Evolutionary conservation across 2,797 vertebrate species (phyloP).

Genomic region (Lepilemur septentrionalis): DNA sequence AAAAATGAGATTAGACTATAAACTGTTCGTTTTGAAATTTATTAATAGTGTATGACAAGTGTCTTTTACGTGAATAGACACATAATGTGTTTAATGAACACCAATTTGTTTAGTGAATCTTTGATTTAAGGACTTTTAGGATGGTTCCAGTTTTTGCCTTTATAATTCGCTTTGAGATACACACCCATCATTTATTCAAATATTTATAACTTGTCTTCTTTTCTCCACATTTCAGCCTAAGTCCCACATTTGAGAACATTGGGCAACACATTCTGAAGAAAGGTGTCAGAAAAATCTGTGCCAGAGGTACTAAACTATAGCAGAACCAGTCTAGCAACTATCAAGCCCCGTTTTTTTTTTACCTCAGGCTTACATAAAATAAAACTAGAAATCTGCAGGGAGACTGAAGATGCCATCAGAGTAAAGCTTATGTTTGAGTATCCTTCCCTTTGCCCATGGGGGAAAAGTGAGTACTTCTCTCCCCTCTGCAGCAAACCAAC

Average conservation of each 20-base stretch:
- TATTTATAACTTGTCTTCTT: background rate
- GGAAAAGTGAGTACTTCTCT: background rate
- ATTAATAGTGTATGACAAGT: background rate
- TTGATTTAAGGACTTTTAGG: background rate
- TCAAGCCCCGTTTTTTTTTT: background rate
- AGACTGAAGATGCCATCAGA: background rate
- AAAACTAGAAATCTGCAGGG: background rate
- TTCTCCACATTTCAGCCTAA: slow-evolving; percentile 18
- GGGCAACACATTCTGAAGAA: background rate
- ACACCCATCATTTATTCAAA: background rate
- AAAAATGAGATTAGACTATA: background rate
- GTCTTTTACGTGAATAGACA: background rate
- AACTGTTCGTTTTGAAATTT: background rate
- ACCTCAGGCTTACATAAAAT: background rate
- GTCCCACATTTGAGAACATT: background rate
- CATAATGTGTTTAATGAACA: background rate
- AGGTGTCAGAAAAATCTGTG: background rate
- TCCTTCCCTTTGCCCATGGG: background rate
- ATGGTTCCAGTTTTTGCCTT: background rate
- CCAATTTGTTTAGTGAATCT: background rate
- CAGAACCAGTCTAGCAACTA: slow-evolving; percentile 48
- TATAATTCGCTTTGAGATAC: background rate
- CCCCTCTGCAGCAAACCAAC: background rate
- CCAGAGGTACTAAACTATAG: background rate
- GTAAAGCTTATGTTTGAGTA: background rate